Percentiles rank a stretch among this genome's conserved stretches.
phyloP scores from a whole-genome alignment of 2,797 vertebrate species.

The Melopsittacus undulatus region DNA sequence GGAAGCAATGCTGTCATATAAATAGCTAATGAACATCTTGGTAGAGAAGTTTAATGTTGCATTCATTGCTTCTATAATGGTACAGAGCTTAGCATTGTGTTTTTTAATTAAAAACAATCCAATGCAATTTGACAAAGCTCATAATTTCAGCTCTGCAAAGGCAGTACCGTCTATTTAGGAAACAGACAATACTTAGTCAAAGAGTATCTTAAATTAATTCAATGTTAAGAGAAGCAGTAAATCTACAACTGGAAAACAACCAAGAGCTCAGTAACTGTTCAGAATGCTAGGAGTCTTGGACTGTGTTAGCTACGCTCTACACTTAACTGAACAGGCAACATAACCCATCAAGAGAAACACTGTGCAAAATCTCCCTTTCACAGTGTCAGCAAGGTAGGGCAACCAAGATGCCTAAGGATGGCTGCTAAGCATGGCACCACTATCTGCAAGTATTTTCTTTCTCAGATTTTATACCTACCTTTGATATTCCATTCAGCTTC shows the following conservation, averaged over 20 bases:
- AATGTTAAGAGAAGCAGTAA: not conserved
- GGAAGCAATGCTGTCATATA: not conserved
- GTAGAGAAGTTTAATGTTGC: not conserved
- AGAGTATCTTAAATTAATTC: slow-evolving; percentile 8
- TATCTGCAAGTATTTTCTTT: not conserved
- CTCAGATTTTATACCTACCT: not conserved
- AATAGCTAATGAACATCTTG: not conserved
- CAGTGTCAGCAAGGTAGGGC: not conserved
- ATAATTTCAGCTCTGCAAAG: not conserved
- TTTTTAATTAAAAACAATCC: slow-evolving; percentile 40
- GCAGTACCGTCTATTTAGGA: not conserved
- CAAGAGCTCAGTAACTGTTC: not conserved
- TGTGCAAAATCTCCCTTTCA: not conserved
- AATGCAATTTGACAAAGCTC: not conserved
- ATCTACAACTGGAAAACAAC: slow-evolving; percentile 1
- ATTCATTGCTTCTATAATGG: not conserved
- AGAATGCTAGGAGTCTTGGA: not conserved
- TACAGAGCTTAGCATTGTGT: not conserved
- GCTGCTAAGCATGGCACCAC: not conserved
- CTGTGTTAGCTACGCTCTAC: not conserved
- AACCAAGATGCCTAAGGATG: not conserved
- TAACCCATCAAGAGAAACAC: not conserved
- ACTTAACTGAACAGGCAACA: not conserved
- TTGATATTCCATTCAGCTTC: not conserved
- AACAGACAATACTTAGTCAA: not conserved